These are phyloP conservation scores for Erethizon dorsatum DNA, from an alignment of 2,797 vertebrate genomes.

Conservation along the genomic window DNA sequence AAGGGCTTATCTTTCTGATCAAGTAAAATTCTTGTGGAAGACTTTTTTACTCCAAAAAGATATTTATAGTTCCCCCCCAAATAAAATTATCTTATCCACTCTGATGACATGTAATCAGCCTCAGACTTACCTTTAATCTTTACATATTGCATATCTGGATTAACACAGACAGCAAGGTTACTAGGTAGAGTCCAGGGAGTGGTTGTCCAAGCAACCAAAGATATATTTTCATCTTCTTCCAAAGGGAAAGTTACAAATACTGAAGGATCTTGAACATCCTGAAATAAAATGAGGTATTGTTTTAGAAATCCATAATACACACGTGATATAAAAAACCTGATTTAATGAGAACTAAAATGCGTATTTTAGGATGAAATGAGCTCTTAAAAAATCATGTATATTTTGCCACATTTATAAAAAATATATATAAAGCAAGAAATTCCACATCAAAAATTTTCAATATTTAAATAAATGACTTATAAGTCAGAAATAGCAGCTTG, in stretches of 20 bases:
- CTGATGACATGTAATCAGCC: not conserved
- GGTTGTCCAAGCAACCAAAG: slow-evolving; percentile 98
- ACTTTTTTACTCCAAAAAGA: slow-evolving; percentile 18
- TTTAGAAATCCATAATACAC: slow-evolving; percentile 13
- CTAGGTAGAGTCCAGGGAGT: slow-evolving; percentile 99
- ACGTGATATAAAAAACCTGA: not conserved
- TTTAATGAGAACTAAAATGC: not conserved
- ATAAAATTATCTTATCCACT: not conserved
- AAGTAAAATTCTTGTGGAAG: slow-evolving; percentile 1
- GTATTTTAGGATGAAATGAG: slow-evolving; percentile 2
- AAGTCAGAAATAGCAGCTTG: not conserved
- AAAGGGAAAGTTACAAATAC: slow-evolving; percentile 96
- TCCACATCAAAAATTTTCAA: not conserved
- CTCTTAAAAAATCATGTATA: not conserved
- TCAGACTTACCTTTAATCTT: slow-evolving; percentile 94
- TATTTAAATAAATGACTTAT: not conserved
- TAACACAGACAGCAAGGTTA: slow-evolving; percentile 97
- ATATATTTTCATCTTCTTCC: slow-evolving; percentile 92
- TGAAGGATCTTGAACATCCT: slow-evolving; percentile 99
- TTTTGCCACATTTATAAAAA: not conserved
- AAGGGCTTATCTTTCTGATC: not conserved
- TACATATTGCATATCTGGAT: slow-evolving; percentile 94
- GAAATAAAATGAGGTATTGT: slow-evolving; percentile 67
- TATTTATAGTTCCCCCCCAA: not conserved
- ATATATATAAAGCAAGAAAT: not conserved